Evolutionary conservation across 1,140 invertebrate species (phyloP).

Genomic region (Bombus picipes): DNA sequence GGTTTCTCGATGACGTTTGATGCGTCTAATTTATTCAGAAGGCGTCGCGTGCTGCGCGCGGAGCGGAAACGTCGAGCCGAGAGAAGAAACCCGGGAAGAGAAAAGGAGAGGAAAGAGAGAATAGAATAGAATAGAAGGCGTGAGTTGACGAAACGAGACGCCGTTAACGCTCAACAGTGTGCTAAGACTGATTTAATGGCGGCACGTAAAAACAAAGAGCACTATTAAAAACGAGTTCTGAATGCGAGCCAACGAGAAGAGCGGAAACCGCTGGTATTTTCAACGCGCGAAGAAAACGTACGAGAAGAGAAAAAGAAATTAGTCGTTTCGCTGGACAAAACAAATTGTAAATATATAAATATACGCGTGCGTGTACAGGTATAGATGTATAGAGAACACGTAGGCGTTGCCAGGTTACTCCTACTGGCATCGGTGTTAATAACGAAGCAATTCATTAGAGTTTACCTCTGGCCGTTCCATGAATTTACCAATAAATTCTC

Average conservation of each 20-base stretch:
- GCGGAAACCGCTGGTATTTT: constrained; percentile 33
- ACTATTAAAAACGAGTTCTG: constrained; percentile 64
- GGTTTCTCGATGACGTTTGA: not conserved
- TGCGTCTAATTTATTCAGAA: not conserved
- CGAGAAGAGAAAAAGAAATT: constrained; percentile 6
- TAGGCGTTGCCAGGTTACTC: not conserved
- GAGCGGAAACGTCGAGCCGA: not conserved
- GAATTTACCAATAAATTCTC: constrained; percentile 64
- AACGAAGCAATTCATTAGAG: constrained; percentile 63
- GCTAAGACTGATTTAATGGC: constrained; percentile 43
- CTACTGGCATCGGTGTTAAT: constrained; percentile 44
- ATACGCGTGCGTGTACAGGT: no score
- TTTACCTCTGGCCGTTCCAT: constrained; percentile 47
- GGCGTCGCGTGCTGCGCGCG: not conserved
- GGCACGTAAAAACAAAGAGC: constrained; percentile 36
- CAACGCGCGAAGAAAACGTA: not conserved
- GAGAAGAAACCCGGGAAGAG: not conserved
- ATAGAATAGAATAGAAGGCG: not conserved
- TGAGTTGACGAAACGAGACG: constrained; percentile 25
- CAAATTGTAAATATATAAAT: not conserved
- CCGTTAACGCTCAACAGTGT: constrained; percentile 36
- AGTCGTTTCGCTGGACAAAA: constrained; percentile 19
- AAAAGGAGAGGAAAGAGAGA: not conserved
- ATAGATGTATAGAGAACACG: not conserved
- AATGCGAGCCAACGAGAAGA: constrained; percentile 63